Evolutionary conservation across 2,113 vertebrate genomes (phyloP).

Genomic region (Alectura lathami): DNA sequence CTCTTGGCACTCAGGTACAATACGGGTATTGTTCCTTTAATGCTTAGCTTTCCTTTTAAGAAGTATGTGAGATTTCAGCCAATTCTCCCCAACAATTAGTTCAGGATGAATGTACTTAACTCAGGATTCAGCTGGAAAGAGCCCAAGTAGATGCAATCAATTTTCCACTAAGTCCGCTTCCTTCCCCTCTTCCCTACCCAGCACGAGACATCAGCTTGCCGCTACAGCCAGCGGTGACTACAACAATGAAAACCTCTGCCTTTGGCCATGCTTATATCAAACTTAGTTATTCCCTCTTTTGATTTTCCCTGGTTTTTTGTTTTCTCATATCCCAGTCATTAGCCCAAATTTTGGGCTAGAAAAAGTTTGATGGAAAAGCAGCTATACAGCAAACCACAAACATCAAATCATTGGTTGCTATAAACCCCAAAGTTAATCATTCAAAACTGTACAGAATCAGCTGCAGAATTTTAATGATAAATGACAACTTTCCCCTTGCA

Average conservation of each 20-base stretch:
- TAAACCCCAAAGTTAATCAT: neutral
- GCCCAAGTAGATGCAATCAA: constrained; percentile 72
- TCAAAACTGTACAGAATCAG: neutral
- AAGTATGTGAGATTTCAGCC: constrained; percentile 64
- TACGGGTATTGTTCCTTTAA: constrained; percentile 67
- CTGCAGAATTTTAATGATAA: neutral
- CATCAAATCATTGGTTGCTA: neutral
- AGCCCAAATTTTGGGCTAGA: neutral
- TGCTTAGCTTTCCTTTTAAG: constrained; percentile 63
- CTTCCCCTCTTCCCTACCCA: constrained; percentile 60
- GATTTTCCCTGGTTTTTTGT: neutral
- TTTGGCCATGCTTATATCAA: neutral
- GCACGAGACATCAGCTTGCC: constrained; percentile 32
- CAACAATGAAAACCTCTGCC: constrained; percentile 2
- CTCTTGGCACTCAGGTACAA: constrained; percentile 56
- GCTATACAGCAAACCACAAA: neutral
- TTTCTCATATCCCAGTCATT: neutral
- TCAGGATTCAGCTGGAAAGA: constrained; percentile 67
- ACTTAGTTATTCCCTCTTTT: neutral
- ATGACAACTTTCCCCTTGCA: neutral
- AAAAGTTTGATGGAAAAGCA: neutral
- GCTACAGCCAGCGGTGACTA: constrained; percentile 19
- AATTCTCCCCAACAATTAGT: constrained; percentile 61
- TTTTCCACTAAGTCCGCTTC: constrained; percentile 70
- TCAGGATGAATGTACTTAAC: constrained; percentile 72